Conservation (phyloP, 2,113 vertebrate species). For the Oncorhynchus kisutch region DNA sequence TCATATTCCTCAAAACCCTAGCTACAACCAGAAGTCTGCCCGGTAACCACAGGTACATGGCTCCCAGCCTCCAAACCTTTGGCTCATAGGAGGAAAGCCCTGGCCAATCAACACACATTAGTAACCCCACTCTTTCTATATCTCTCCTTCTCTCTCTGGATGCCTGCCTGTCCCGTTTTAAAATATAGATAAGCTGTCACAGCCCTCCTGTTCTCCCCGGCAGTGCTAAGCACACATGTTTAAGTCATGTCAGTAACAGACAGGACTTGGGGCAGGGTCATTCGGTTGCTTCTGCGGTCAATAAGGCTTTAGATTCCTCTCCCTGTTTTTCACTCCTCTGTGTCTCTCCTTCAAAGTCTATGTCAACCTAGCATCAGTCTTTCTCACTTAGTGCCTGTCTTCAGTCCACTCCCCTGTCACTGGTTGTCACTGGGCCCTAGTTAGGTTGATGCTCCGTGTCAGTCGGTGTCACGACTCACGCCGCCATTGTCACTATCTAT, state of each 20-base stretch:
- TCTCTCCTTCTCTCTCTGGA: constrained; percentile 2
- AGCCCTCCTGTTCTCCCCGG: constrained; percentile 32
- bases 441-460: background rate
- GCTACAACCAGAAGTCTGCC: constrained; percentile 53
- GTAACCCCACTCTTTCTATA: constrained; percentile 4
- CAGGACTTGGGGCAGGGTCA: constrained; percentile 45
- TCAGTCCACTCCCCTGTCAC: background rate
- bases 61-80: constrained; percentile 44
- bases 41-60: constrained; percentile 48
- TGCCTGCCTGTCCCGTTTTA: constrained; percentile 44
- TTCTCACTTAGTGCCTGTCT: background rate
- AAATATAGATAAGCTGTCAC: constrained; percentile 67
- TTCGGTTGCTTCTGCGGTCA: constrained; percentile 24
- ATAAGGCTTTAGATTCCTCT: background rate
- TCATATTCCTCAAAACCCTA: background rate
- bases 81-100: constrained; percentile 32
- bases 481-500: background rate
- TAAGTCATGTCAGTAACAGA: constrained; percentile 55
- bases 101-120: constrained; percentile 44
- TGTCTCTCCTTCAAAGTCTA: background rate
- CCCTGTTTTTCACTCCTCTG: background rate
- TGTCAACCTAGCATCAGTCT: background rate
- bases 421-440: background rate
- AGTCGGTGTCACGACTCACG: background rate
- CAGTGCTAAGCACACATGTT: constrained; percentile 45